phyloP scores from a whole-genome alignment of 1,140 invertebrate genomes.

The Chelonus insularis region DNA sequence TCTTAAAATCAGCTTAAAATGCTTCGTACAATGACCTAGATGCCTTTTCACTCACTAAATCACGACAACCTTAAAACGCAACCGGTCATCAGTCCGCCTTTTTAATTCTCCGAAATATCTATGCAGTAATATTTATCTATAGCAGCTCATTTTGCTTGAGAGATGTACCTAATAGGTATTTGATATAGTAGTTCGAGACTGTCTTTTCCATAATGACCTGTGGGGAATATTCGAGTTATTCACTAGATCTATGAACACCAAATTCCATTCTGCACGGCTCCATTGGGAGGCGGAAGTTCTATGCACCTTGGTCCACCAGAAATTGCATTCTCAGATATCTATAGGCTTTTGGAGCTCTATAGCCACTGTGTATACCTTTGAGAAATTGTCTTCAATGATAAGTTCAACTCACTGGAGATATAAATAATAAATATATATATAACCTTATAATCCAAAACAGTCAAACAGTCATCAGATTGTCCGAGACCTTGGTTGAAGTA shows the following conservation, averaged over 20 bases:
- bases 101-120: no score
- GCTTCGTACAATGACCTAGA: no score
- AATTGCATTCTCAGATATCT: conserved; percentile 9
- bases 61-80: no score
- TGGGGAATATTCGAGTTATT: neutral
- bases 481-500: no score
- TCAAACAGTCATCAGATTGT: neutral
- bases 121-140: no score
- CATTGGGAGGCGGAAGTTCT: conserved; percentile 13
- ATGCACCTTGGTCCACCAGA: conserved; percentile 5
- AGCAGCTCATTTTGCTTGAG: no score
- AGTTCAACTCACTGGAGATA: neutral
- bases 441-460: neutral
- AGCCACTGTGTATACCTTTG: neutral
- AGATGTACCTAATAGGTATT: no score
- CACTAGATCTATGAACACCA: conserved; percentile 9
- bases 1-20: no score
- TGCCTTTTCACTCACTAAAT: no score
- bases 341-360: conserved; percentile 7
- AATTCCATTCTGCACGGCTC: conserved; percentile 19
- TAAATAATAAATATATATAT: neutral
- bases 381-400: neutral
- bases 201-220: neutral
- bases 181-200: neutral
- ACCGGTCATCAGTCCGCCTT: no score